Evolutionary conservation across 2,113 vertebrate genomes (phyloP).

Genomic region (Pelobates fuscus): DNA sequence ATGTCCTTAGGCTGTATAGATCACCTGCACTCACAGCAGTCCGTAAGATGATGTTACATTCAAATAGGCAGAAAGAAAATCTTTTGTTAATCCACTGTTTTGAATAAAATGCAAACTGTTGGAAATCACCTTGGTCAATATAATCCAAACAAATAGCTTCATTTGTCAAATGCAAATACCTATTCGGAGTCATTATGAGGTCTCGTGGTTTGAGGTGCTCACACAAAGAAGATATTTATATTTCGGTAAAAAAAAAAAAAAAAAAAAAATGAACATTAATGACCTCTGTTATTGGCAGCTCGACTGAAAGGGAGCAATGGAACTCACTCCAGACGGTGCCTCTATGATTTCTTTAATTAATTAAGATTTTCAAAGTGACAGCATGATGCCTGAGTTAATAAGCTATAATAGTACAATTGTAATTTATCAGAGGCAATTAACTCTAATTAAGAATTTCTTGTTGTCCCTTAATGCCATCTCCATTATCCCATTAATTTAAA

Average conservation of each 20-base stretch:
- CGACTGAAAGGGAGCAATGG: slow-evolving; percentile 23
- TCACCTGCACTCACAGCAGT: neutral
- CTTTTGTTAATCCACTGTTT: slow-evolving; percentile 20
- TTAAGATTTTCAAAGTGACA: slow-evolving; percentile 37
- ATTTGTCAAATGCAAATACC: slow-evolving; percentile 45
- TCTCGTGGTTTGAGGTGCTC: neutral
- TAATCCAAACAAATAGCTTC: slow-evolving; percentile 25
- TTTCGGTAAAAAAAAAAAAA: slow-evolving; percentile 1
- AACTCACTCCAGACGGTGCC: slow-evolving; percentile 32
- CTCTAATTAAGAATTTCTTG: slow-evolving; percentile 40
- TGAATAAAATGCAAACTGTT: slow-evolving; percentile 35
- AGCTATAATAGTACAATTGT: slow-evolving; percentile 19
- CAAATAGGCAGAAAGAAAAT: slow-evolving; percentile 26
- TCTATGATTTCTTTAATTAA: slow-evolving; percentile 30
- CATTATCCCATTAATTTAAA: slow-evolving; percentile 31
- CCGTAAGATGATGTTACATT: slow-evolving; percentile 30
- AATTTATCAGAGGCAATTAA: slow-evolving; percentile 40
- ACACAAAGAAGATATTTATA: slow-evolving; percentile 25
- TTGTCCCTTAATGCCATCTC: slow-evolving; percentile 3
- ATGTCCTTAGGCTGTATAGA: too few species aligned
- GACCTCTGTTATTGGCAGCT: slow-evolving; percentile 20
- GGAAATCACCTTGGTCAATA: slow-evolving; percentile 18
- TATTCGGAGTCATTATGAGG: slow-evolving; percentile 13
- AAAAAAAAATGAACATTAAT: slow-evolving; percentile 38
- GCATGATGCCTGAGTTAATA: slow-evolving; percentile 38